Conservation (phyloP, 1,140 invertebrate species). For the Neotoxoptera formosana region DNA sequence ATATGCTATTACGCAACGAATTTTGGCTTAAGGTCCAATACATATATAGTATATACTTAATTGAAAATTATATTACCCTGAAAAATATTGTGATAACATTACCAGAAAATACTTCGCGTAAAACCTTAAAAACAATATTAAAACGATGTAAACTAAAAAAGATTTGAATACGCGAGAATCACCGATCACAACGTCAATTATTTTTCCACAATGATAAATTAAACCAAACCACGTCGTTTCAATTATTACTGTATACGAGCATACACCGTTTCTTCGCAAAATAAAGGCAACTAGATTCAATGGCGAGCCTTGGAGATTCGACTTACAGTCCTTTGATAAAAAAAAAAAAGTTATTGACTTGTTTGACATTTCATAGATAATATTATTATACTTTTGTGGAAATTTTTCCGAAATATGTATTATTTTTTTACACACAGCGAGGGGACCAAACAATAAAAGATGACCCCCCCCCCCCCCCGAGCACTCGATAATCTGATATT, state of each 20-base stretch:
- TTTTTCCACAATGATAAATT: neutral
- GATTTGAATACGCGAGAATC: neutral
- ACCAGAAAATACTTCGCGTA: too few relatives aligned
- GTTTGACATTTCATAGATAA: neutral
- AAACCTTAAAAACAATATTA: too few relatives aligned
- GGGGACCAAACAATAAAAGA: too few relatives aligned
- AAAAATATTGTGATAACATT: too few relatives aligned
- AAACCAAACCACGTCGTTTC: neutral
- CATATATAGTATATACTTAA: too few relatives aligned
- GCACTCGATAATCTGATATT: too few relatives aligned
- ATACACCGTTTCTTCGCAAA: neutral
- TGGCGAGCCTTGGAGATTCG: neutral
- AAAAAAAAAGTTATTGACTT: neutral
- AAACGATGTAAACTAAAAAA: neutral
- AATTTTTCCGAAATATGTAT: neutral
- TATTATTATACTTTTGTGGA: neutral
- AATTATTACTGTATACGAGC: neutral
- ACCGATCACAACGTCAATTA: neutral
- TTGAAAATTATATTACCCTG: too few relatives aligned
- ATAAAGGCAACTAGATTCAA: neutral
- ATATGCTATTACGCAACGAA: too few relatives aligned
- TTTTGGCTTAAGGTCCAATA: too few relatives aligned
- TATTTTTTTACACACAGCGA: neutral
- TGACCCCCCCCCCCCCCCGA: too few relatives aligned
- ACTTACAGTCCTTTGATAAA: neutral